Percentiles rank a stretch among this genome's conserved stretches.
Evolutionary conservation across 2,888 invertebrate genomes (phyloP).

Genomic region (Trissolcus brochymenae): DNA sequence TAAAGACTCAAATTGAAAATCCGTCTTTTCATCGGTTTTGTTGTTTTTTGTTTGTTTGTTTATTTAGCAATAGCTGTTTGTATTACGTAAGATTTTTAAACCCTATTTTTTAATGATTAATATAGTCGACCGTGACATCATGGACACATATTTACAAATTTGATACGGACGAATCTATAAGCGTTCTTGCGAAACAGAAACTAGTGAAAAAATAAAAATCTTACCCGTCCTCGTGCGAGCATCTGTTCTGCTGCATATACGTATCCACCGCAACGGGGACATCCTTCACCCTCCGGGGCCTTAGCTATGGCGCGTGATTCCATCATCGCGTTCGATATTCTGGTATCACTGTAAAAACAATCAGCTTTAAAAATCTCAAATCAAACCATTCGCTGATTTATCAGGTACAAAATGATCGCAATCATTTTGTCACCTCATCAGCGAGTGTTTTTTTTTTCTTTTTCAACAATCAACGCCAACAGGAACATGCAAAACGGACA

Average conservation of each 20-base stretch:
- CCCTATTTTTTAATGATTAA: too few species aligned
- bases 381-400: background rate
- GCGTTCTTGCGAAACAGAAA: conserved; percentile 1
- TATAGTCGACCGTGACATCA: background rate
- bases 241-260: conserved; percentile 95
- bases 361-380: background rate
- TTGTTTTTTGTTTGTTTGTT: too few species aligned
- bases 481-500: conserved; percentile 41
- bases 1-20: background rate
- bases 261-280: conserved; percentile 91
- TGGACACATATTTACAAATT: conserved; percentile 4
- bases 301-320: conserved; percentile 86
- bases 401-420: background rate
- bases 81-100: too few species aligned
- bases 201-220: conserved; percentile 62
- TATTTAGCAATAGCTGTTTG: too few species aligned
- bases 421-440: background rate
- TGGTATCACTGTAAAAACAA: conserved; percentile 54
- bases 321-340: conserved; percentile 78
- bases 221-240: conserved; percentile 92
- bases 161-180: conserved; percentile 7
- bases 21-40: background rate
- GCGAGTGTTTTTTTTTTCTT: too few species aligned
- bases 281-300: conserved; percentile 90
- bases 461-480: conserved; percentile 15